Evolutionary conservation across 2,888 invertebrate genomes (phyloP).

Genomic region (Trichopria drosophilae): DNA sequence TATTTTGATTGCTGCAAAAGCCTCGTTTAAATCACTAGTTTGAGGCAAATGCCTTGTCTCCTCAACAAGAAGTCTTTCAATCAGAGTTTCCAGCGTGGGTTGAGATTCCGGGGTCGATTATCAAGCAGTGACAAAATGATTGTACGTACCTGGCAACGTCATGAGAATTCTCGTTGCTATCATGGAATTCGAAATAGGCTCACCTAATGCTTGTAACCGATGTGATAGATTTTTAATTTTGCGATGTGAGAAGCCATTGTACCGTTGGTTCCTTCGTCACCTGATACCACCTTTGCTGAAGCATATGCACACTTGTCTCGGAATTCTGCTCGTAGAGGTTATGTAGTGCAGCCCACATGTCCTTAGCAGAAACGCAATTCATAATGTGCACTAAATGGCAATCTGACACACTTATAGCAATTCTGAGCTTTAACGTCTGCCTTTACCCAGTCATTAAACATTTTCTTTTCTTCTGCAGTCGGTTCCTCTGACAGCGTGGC

Average conservation of each 20-base stretch:
- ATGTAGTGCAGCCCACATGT: slow-evolving; percentile 42
- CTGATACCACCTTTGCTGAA: slow-evolving; percentile 32
- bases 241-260: slow-evolving; percentile 34
- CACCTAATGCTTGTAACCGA: slow-evolving; percentile 21
- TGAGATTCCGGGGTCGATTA: slow-evolving; percentile 26
- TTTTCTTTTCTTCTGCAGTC: too few species aligned
- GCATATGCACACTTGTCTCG: slow-evolving; percentile 35
- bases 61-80: slow-evolving; percentile 20
- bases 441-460: slow-evolving; percentile 10
- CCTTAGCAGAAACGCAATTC: slow-evolving; percentile 36
- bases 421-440: slow-evolving; percentile 9
- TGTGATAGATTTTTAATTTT: slow-evolving; percentile 33
- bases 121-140: slow-evolving; percentile 34
- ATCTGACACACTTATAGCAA: slow-evolving; percentile 17
- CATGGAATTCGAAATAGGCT: slow-evolving; percentile 27
- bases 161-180: slow-evolving; percentile 34
- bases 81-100: slow-evolving; percentile 25
- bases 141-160: slow-evolving; percentile 27
- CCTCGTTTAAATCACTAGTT: slow-evolving; percentile 6
- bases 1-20: background rate
- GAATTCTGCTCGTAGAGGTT: slow-evolving; percentile 40
- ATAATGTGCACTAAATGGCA: slow-evolving; percentile 33
- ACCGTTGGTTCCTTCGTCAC: slow-evolving; percentile 18
- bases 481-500: slow-evolving; percentile 7
- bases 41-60: slow-evolving; percentile 6